Percentiles rank a stretch among this genome's conserved stretches.
These are phyloP conservation scores for Cichladusa arquata DNA, from an alignment of 2,113 vertebrate species.

Conservation along the genomic window DNA sequence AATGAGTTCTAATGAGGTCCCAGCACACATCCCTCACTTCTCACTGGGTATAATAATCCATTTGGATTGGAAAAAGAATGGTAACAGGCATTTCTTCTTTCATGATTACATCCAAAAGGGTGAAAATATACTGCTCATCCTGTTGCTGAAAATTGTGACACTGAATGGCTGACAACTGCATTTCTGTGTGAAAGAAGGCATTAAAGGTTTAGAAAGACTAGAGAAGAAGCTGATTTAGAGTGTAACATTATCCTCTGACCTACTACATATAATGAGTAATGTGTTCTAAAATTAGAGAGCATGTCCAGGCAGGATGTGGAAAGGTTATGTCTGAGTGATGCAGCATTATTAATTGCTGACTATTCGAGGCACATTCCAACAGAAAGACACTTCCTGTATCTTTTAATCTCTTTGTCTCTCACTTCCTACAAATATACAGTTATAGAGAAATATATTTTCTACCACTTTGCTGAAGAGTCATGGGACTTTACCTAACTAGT, in stretches of 20 bases:
- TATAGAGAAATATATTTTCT: background rate
- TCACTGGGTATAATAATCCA: background rate
- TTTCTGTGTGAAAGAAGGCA: background rate
- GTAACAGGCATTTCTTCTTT: background rate
- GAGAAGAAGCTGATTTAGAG: slow-evolving; percentile 6
- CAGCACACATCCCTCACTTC: background rate
- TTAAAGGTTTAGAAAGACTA: background rate
- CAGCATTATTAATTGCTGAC: background rate
- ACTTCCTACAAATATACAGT: background rate
- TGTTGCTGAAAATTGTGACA: background rate
- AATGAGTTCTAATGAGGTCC: background rate
- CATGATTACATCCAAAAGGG: background rate
- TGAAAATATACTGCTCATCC: background rate
- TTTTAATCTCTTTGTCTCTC: background rate
- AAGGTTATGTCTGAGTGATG: slow-evolving; percentile 8
- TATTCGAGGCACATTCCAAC: background rate
- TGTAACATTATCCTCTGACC: slow-evolving; percentile 29
- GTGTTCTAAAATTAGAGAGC: background rate
- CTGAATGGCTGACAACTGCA: background rate
- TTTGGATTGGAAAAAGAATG: background rate
- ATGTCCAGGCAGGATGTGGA: background rate
- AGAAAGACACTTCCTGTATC: background rate
- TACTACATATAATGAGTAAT: background rate
- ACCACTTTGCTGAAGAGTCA: background rate
- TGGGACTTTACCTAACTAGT: background rate